Evolutionary conservation across 2,888 invertebrate species (phyloP).

Genomic region (Hydropsyche betteni): DNA sequence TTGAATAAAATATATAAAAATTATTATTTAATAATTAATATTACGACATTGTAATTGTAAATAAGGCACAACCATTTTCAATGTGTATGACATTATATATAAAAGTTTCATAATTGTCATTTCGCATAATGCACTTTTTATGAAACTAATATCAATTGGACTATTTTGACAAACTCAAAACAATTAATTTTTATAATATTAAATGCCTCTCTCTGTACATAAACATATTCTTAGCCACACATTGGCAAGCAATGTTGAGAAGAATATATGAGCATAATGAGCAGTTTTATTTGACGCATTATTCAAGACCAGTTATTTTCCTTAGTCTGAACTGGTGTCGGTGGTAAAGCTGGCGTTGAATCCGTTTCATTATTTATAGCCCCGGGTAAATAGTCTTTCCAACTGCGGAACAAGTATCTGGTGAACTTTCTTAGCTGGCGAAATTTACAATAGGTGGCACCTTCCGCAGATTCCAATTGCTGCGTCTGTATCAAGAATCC

Average conservation of each 20-base stretch:
- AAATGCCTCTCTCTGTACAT: conserved; percentile 14
- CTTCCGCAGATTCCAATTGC: conserved; percentile 90
- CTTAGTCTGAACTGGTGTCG: conserved; percentile 17
- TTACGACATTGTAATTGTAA: not conserved
- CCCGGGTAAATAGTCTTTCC: conserved; percentile 92
- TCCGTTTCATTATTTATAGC: conserved; percentile 43
- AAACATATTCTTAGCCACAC: conserved; percentile 1
- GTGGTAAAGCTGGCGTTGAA: conserved; percentile 19
- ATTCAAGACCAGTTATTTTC: conserved; percentile 28
- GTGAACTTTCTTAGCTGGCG: conserved; percentile 90
- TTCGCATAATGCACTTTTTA: not conserved
- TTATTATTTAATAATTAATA: conserved; percentile 4
- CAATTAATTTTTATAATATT: conserved; percentile 20
- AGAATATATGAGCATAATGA: conserved; percentile 6
- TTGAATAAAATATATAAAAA: not conserved
- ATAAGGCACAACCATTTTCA: conserved; percentile 26
- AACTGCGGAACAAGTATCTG: conserved; percentile 88
- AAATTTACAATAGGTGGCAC: conserved; percentile 94
- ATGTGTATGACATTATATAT: conserved; percentile 24
- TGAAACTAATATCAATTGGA: conserved; percentile 8
- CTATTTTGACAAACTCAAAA: conserved; percentile 20
- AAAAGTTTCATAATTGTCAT: too few species aligned
- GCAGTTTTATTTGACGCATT: not conserved
- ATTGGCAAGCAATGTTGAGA: conserved; percentile 13
- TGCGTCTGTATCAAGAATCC: conserved; percentile 94